Evolutionary conservation across 2,888 invertebrate genomes (phyloP).

Genomic region (Philopedon plagiatum): DNA sequence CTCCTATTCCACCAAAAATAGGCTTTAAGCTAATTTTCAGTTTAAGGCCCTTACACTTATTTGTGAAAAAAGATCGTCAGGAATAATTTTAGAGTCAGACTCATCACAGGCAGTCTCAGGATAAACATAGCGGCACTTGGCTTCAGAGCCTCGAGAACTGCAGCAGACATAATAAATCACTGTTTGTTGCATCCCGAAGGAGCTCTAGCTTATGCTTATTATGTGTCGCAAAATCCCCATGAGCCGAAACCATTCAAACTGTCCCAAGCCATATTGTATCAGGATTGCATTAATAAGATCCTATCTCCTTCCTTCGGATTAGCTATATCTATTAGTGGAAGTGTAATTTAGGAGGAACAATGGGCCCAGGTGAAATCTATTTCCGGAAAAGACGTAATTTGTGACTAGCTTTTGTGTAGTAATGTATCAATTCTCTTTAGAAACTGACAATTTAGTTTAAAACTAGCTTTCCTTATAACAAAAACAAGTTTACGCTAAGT

Average conservation of each 20-base stretch:
- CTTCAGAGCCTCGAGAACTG: background rate
- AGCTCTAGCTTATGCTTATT: slow-evolving; percentile 20
- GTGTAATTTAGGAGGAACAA: slow-evolving; percentile 28
- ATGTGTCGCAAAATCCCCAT: slow-evolving; percentile 19
- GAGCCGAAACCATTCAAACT: slow-evolving; percentile 15
- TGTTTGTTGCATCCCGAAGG: slow-evolving; percentile 7
- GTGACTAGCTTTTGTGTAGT: slow-evolving; percentile 17
- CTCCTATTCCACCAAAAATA: too few relatives aligned
- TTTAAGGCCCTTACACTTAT: too few relatives aligned
- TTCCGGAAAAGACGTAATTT: slow-evolving; percentile 22
- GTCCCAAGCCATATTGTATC: slow-evolving; percentile 19
- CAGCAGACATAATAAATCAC: background rate
- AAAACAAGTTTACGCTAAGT: too few relatives aligned
- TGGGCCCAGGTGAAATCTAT: slow-evolving; percentile 30
- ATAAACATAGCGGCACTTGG: too few relatives aligned
- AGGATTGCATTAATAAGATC: slow-evolving; percentile 32
- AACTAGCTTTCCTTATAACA: background rate
- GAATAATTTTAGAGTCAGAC: too few relatives aligned
- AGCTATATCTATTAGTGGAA: slow-evolving; percentile 32
- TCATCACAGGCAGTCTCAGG: too few relatives aligned
- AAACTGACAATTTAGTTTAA: background rate
- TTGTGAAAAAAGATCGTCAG: too few relatives aligned
- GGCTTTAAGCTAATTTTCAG: too few relatives aligned
- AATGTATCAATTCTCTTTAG: background rate
- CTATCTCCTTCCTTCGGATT: slow-evolving; percentile 33